Conservation (phyloP, 2,888 invertebrate species). For the Allacma fusca region DNA sequence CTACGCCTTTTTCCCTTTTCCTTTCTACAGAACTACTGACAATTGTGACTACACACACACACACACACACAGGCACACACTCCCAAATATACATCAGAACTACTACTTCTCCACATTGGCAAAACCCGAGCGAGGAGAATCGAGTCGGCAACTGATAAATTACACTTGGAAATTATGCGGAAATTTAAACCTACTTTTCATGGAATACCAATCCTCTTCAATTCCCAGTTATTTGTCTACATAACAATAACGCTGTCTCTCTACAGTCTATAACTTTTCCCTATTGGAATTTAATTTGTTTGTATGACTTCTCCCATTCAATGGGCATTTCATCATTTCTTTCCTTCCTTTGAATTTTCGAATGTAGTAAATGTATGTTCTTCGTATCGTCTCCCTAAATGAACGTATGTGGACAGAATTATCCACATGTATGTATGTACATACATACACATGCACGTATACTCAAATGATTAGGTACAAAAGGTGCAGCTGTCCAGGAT, state of each 20-base stretch:
- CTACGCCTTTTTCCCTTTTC: constrained; percentile 7
- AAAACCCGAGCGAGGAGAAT: background rate
- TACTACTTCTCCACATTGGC: too few relatives aligned
- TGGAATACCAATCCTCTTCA: background rate
- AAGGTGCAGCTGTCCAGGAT: too few relatives aligned
- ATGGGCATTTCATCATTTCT: too few relatives aligned
- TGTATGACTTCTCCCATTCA: too few relatives aligned
- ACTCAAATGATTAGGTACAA: too few relatives aligned
- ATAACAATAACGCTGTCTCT: background rate
- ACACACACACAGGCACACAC: too few relatives aligned
- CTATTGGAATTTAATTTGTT: constrained; percentile 1
- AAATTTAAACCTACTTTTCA: constrained; percentile 8
- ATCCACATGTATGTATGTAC: background rate
- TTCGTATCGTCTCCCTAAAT: background rate
- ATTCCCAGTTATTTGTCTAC: constrained; percentile 16
- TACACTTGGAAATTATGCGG: constrained; percentile 16
- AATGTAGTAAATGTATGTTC: too few relatives aligned
- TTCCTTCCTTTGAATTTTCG: too few relatives aligned
- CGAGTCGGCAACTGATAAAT: constrained; percentile 1
- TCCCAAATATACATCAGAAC: too few relatives aligned
- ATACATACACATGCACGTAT: too few relatives aligned
- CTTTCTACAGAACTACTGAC: background rate
- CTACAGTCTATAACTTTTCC: background rate
- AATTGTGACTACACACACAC: background rate
- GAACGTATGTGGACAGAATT: background rate